Evolutionary conservation across 2,113 vertebrate species (phyloP).

Genomic region (Pterocles orientalis): DNA sequence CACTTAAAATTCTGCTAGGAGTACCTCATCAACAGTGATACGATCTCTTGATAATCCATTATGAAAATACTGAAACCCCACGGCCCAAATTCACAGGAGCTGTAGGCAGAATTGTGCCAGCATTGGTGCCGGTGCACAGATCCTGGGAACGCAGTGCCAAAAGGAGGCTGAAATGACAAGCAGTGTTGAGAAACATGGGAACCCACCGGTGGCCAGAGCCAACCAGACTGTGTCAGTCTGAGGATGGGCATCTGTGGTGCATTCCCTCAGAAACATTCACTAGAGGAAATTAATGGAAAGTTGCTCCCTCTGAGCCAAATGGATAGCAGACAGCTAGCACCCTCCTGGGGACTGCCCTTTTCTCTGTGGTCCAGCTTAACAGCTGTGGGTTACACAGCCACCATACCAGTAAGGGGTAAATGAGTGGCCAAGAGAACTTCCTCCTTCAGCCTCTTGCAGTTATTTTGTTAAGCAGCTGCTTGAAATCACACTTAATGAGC

Average conservation of each 20-base stretch:
- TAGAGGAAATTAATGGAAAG: not conserved
- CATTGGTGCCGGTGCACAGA: not conserved
- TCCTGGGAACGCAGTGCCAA: accelerated
- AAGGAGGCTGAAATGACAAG: not conserved
- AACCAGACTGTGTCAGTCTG: not conserved
- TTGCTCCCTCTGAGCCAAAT: not conserved
- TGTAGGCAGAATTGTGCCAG: not conserved
- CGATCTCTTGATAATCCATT: not conserved
- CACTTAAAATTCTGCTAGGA: not conserved
- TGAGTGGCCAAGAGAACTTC: not conserved
- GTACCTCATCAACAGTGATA: not conserved
- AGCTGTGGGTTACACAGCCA: not conserved
- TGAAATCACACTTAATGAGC: not conserved
- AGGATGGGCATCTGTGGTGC: not conserved
- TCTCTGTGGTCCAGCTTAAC: not conserved
- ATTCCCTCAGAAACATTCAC: not conserved
- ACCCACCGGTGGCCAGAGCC: not conserved
- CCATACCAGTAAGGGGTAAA: not conserved
- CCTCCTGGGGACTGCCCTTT: not conserved
- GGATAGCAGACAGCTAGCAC: not conserved
- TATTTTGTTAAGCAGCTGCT: not conserved
- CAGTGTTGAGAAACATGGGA: not conserved
- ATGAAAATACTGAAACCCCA: not conserved
- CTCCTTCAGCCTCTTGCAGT: not conserved
- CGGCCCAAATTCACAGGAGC: not conserved